These are phyloP conservation scores for Papilio dardanus DNA, from an alignment of 1,140 invertebrate genomes.

Conservation along the genomic window DNA sequence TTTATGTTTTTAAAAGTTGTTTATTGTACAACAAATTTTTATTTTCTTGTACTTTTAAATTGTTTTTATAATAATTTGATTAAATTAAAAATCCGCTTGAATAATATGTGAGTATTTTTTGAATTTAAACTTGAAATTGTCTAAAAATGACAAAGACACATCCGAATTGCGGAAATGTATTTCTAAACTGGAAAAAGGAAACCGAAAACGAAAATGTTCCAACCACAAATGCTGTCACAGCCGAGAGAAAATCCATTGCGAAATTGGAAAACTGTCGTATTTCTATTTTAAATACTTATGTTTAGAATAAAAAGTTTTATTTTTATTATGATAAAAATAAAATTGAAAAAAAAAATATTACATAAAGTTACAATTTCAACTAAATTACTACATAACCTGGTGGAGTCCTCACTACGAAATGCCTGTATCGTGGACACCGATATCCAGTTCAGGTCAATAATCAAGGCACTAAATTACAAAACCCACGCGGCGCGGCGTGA, in stretches of 20 bases:
- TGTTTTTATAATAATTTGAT: neutral
- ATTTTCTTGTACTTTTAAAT: neutral
- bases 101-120: neutral
- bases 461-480: no score
- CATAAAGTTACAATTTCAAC: no score
- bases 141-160: neutral
- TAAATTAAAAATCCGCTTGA: no score
- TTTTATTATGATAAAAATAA: no score
- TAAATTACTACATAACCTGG: no score
- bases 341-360: no score
- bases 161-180: neutral
- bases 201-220: neutral
- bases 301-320: slow-evolving; percentile 1
- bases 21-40: neutral
- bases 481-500: no score
- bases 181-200: neutral
- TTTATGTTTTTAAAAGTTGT: neutral
- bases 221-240: neutral
- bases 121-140: neutral
- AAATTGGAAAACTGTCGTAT: slow-evolving; percentile 3
- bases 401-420: no score
- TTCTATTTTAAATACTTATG: neutral
- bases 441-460: no score
- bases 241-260: neutral
- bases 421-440: no score